phyloP scores from a whole-genome alignment of 2,797 vertebrate species.

The Pseudochirops corinnae region DNA sequence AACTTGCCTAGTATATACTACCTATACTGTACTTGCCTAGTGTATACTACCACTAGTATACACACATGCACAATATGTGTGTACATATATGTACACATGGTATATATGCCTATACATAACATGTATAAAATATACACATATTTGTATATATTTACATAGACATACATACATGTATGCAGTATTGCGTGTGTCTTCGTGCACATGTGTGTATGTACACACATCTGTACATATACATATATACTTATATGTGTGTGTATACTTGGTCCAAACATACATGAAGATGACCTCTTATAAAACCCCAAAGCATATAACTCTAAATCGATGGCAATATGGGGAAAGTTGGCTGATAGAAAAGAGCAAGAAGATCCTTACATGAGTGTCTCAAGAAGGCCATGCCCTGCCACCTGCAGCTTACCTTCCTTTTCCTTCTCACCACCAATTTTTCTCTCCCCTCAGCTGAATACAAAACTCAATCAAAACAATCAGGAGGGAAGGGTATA shows the following conservation, averaged over 20 bases:
- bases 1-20: neutral
- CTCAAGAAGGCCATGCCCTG: neutral
- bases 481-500: neutral
- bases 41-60: too few species aligned
- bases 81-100: neutral
- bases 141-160: neutral
- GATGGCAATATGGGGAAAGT: neutral
- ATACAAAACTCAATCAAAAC: neutral
- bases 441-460: neutral
- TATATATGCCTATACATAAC: neutral
- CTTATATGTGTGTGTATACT: neutral
- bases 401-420: neutral
- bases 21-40: too few species aligned
- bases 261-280: neutral
- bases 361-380: neutral
- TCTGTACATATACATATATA: neutral
- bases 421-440: neutral
- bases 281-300: neutral
- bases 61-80: neutral
- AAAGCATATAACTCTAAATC: neutral
- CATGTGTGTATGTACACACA: too few species aligned
- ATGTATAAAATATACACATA: neutral
- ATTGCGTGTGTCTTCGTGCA: neutral
- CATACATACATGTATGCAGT: too few species aligned
- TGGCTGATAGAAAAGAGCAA: neutral